phyloP scores from a whole-genome alignment of 2,888 invertebrate genomes.

The Aleiodes testaceus region DNA sequence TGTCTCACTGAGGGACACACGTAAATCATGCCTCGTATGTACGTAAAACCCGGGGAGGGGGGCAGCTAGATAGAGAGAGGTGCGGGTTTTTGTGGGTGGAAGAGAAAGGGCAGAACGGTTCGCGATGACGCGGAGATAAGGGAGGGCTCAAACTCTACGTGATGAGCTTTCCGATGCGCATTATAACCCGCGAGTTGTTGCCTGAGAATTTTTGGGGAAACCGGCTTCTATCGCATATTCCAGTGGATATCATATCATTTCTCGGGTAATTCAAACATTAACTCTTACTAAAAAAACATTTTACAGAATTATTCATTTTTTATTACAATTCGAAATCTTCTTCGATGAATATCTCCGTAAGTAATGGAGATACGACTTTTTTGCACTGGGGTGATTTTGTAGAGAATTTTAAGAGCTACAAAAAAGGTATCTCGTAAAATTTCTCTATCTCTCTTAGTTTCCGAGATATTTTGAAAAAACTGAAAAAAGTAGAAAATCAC shows the following conservation, averaged over 20 bases:
- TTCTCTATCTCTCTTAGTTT: no score
- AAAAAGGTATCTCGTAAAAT: no score
- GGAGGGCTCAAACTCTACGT: constrained; percentile 71
- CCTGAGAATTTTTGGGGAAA: constrained; percentile 71
- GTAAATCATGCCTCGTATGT: constrained; percentile 65
- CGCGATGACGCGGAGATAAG: constrained; percentile 72
- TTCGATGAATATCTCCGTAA: no score
- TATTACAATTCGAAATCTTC: no score
- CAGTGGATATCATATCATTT: not conserved
- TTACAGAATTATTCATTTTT: not conserved
- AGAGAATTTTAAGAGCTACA: no score
- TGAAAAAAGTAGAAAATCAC: no score
- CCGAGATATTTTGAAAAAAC: no score
- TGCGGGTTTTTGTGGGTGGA: constrained; percentile 29
- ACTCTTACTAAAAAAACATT: not conserved
- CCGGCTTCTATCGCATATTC: constrained; percentile 34
- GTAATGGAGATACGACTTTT: no score
- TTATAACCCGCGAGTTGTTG: constrained; percentile 48
- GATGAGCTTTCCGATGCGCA: constrained; percentile 69
- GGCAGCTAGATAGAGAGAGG: constrained; percentile 42
- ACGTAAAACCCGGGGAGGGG: constrained; percentile 49
- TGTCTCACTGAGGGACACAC: constrained; percentile 62
- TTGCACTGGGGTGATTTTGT: no score
- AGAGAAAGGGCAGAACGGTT: constrained; percentile 52
- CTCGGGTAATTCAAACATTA: not conserved